Evolutionary conservation across 2,797 vertebrate genomes (phyloP), one percentile per base, ranked within the genome.

Genomic region (Fratercula arctica): DNA sequence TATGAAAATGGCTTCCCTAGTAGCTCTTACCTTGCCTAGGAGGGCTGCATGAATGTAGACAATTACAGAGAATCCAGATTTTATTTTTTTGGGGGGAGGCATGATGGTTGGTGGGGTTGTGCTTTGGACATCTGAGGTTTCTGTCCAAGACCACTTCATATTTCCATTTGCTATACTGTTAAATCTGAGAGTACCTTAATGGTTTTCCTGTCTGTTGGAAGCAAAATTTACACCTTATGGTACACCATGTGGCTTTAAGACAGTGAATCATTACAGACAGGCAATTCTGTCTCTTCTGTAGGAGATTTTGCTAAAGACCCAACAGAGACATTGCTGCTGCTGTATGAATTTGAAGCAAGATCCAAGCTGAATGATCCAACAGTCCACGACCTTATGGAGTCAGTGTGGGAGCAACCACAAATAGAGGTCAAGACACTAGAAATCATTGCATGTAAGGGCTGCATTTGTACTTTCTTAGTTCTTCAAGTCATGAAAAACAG

Each of bases 331-430:
- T 93, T 99, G 80, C 96, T 99, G 96, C 97, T 99, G 76, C 97
- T 99, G 75, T 99, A 99, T 87, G 99, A 99, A 90, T 99, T 99
- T 98, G 99, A 99, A 97, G 98, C 98, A 73, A 98, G 98, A 90
- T 98, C 98, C 70, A 99, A 99, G 97, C 97, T 99, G 90, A 99
- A 98, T 51, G 99, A 99, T 93, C 98, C 98, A 46, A 97, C 97
- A 53, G 97, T 99, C 79, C 96, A 98, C 59, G 96, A 81, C 4
- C 97, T 99, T 11, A 95, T 99, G 85, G 98, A 99, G 79, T 98
- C 98, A 7, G 92, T 99, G 45, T 98, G 99, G 97, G 98, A 99
- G 94, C 97, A 98, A 50, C 98, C 99, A 93, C 95, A 97, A 70
- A 79, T 99, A 53, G 99, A 99, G 77, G 93, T 90, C 88, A 99